These are phyloP conservation scores for Drosophila kohkoa DNA, from an alignment of 1,140 invertebrate species.

Conservation along the genomic window DNA sequence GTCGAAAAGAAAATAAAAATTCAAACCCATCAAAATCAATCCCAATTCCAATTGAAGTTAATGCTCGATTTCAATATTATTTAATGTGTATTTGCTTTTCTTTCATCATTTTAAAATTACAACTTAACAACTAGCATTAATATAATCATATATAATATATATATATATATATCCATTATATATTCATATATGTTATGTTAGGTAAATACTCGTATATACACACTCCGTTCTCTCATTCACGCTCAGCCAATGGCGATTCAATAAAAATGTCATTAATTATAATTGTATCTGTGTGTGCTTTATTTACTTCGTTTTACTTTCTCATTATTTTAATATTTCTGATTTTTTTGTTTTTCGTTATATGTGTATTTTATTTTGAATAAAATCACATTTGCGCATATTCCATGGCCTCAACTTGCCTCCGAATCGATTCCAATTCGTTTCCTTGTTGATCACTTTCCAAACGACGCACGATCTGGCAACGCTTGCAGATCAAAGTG, in stretches of 20 bases:
- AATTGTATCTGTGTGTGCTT: conserved; percentile 67
- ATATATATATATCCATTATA: conserved; percentile 58
- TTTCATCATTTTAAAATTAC: conserved; percentile 80
- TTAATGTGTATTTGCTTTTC: conserved; percentile 80
- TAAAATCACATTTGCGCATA: conserved; percentile 84
- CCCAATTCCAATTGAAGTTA: conserved; percentile 16
- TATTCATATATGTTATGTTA: conserved; percentile 56
- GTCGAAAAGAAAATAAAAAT: no score
- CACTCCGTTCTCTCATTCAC: conserved; percentile 34
- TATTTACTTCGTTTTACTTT: conserved; percentile 52
- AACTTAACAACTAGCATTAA: conserved; percentile 73
- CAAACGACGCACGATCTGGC: conserved; percentile 4
- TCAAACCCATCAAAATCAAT: background rate
- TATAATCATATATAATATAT: conserved; percentile 53
- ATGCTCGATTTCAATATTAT: conserved; percentile 68
- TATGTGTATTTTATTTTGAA: conserved; percentile 84
- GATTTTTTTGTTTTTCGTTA: conserved; percentile 53
- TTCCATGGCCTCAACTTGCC: conserved; percentile 60
- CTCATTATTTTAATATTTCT: conserved; percentile 39
- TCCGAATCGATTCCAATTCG: conserved; percentile 28
- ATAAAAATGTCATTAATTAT: conserved; percentile 78
- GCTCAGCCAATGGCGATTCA: conserved; percentile 61
- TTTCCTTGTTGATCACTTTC: conserved; percentile 18
- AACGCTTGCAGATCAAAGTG: background rate
- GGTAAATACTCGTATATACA: conserved; percentile 80